phyloP scores from a whole-genome alignment of 1,140 invertebrate species.

The Venustaconcha ellipsiformis region DNA sequence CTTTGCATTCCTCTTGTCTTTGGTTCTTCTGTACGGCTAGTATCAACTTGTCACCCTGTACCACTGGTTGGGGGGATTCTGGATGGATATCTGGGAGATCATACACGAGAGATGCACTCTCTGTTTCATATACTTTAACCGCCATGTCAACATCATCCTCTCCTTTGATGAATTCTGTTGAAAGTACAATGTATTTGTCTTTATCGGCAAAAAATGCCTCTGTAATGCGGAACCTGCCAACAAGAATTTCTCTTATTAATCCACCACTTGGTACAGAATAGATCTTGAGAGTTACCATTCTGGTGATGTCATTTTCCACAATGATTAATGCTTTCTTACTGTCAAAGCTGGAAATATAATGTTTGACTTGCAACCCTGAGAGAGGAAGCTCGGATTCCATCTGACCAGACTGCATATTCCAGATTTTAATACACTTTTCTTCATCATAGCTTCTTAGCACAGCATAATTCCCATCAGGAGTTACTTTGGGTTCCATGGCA shows the following conservation, averaged over 20 bases:
- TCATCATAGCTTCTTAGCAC: conserved; percentile 39
- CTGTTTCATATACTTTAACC: conserved; percentile 2
- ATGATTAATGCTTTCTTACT: too few relatives aligned
- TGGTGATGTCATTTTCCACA: conserved; percentile 1
- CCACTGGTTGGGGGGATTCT: conserved; percentile 23
- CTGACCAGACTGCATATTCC: conserved; percentile 30
- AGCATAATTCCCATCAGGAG: conserved; percentile 38
- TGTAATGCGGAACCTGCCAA: conserved; percentile 16
- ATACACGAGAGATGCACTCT: not conserved
- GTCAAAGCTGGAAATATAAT: conserved; percentile 3
- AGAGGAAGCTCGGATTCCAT: conserved; percentile 19
- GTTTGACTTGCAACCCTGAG: conserved; percentile 35
- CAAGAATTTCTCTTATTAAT: not conserved
- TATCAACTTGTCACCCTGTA: conserved; percentile 12
- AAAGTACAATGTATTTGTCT: conserved; percentile 12
- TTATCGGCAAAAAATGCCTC: conserved; percentile 20
- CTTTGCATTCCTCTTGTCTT: not conserved
- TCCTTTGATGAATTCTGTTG: too few relatives aligned
- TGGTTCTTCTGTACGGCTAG: conserved; percentile 4
- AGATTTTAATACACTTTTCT: conserved; percentile 34
- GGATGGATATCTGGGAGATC: conserved; percentile 28
- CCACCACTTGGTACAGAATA: too few relatives aligned
- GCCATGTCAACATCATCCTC: not conserved
- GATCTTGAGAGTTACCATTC: conserved; percentile 13
- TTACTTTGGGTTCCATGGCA: conserved; percentile 33